Conservation (phyloP, 2,888 invertebrate genomes). For the Mesorhabditis belari region DNA sequence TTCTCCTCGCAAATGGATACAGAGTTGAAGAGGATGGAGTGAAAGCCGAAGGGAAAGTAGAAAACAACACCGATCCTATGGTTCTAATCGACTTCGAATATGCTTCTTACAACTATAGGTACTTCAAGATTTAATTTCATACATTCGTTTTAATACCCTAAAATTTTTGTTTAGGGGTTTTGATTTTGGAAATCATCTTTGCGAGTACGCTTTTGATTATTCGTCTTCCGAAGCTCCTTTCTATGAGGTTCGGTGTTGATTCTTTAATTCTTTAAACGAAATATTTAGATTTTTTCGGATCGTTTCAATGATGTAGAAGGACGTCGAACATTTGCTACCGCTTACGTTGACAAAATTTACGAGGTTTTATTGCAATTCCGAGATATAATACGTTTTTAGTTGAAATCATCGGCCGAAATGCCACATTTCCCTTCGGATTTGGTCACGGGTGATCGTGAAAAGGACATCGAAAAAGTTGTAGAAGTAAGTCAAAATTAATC, state of each 20-base stretch:
- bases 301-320: slow-evolving; percentile 23
- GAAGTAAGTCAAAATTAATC: background rate
- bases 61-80: slow-evolving; percentile 17
- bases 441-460: slow-evolving; percentile 21
- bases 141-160: too few relatives aligned
- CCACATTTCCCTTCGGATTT: slow-evolving; percentile 31
- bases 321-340: slow-evolving; percentile 22
- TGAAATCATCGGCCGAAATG: slow-evolving; percentile 17
- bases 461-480: slow-evolving; percentile 20
- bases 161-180: slow-evolving; percentile 25
- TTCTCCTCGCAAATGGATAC: slow-evolving; percentile 25
- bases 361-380: slow-evolving; percentile 8
- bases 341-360: slow-evolving; percentile 29
- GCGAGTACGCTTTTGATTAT: slow-evolving; percentile 35
- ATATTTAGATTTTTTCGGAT: slow-evolving; percentile 19
- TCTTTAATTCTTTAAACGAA: background rate
- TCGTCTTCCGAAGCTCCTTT: slow-evolving; percentile 19
- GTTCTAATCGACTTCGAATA: slow-evolving; percentile 36
- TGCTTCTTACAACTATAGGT: slow-evolving; percentile 36
- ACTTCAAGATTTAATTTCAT: background rate
- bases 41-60: slow-evolving; percentile 11
- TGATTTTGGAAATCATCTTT: slow-evolving; percentile 36
- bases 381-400: slow-evolving; percentile 12
- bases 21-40: slow-evolving; percentile 21
- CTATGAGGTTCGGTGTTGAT: slow-evolving; percentile 9